Evolutionary conservation across 2,888 invertebrate genomes (phyloP).

Genomic region (Lagria hirta): DNA sequence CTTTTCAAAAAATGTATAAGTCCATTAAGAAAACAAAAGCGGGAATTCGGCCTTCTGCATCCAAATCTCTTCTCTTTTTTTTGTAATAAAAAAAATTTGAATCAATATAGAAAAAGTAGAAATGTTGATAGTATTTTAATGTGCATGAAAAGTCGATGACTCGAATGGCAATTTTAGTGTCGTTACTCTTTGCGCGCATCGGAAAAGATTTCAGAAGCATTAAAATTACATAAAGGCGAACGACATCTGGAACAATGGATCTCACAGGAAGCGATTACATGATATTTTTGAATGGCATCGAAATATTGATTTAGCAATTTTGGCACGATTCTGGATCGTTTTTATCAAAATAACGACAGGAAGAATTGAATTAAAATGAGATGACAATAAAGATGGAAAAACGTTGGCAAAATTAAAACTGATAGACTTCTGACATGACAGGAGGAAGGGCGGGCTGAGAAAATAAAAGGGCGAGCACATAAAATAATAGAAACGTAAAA

Average conservation of each 20-base stretch:
- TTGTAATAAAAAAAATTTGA: too few species aligned
- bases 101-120: too few species aligned
- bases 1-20: too few species aligned
- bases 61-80: too few species aligned
- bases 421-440: conserved; percentile 20
- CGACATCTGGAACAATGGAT: conserved; percentile 27
- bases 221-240: conserved; percentile 27
- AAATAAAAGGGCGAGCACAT: conserved; percentile 3
- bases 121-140: conserved; percentile 21
- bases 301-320: conserved; percentile 27
- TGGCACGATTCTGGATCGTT: conserved; percentile 22
- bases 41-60: too few species aligned
- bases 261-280: conserved; percentile 19
- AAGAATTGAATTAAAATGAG: conserved; percentile 13
- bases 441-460: conserved; percentile 6
- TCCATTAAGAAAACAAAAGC: too few species aligned
- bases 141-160: conserved; percentile 15
- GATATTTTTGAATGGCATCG: conserved; percentile 22
- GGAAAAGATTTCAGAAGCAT: conserved; percentile 32
- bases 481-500: conserved; percentile 21
- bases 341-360: conserved; percentile 1
- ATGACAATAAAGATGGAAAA: conserved; percentile 1
- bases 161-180: conserved; percentile 13
- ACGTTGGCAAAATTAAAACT: conserved; percentile 16
- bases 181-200: conserved; percentile 12